Evolutionary conservation across 2,113 vertebrate genomes (phyloP).

Genomic region (Sylvietta virens): DNA sequence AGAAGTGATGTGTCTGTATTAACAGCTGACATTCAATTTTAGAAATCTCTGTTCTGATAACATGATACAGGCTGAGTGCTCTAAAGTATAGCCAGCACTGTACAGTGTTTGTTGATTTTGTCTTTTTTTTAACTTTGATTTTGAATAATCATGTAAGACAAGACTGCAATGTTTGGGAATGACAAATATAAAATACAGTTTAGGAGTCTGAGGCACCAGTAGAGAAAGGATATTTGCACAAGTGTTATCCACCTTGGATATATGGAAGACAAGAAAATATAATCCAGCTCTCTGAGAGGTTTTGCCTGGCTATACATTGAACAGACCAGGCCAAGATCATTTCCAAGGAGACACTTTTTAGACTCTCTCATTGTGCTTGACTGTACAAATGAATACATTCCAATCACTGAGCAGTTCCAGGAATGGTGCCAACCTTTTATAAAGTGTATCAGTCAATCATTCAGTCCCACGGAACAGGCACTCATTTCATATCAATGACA

Average conservation of each 20-base stretch:
- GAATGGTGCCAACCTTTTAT: neutral
- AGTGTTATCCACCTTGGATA: neutral
- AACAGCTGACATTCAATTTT: neutral
- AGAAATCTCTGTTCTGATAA: neutral
- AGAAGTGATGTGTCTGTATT: neutral
- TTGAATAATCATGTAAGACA: neutral
- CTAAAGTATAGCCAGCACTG: neutral
- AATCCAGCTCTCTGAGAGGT: neutral
- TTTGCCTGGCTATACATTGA: neutral
- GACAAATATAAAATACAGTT: neutral
- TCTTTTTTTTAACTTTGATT: neutral
- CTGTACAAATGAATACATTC: neutral
- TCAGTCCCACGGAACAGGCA: neutral
- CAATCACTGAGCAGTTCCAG: neutral
- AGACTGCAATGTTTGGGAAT: neutral
- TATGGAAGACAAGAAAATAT: neutral
- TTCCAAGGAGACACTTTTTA: neutral
- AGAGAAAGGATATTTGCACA: neutral
- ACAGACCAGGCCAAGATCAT: neutral
- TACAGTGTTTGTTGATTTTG: fast-evolving
- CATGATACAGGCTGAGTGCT: neutral
- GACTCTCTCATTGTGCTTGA: neutral
- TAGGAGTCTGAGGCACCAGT: neutral
- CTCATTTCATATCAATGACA: neutral
- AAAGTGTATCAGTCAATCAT: neutral